Conservation (phyloP, 1,140 invertebrate species). For the Drosophila parabipectinata region DNA sequence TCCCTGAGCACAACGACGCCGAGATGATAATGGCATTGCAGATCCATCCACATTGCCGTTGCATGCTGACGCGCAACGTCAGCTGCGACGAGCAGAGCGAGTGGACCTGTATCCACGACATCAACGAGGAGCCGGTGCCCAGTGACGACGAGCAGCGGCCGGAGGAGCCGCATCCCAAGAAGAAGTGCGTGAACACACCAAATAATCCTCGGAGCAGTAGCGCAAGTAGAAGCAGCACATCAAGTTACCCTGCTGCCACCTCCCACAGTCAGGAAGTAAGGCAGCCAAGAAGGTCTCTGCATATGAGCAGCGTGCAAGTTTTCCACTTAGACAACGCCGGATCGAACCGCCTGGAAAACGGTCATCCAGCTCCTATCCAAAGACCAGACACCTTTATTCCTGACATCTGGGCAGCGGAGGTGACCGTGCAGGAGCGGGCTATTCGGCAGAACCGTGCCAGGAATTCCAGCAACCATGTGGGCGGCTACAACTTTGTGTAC, state of each 20-base stretch:
- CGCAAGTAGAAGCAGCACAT: background rate
- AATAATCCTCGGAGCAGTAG: background rate
- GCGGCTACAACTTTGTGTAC: conserved; percentile 80
- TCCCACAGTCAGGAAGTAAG: conserved; percentile 9
- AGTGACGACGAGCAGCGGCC: conserved; percentile 43
- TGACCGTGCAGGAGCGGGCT: conserved; percentile 78
- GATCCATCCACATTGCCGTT: conserved; percentile 96
- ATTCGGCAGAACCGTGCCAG: conserved; percentile 65
- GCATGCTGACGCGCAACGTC: conserved; percentile 93
- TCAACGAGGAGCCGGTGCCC: conserved; percentile 84
- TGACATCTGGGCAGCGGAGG: conserved; percentile 83
- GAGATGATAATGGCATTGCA: conserved; percentile 94
- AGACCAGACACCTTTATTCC: conserved; percentile 67
- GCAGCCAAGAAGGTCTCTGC: conserved; percentile 19
- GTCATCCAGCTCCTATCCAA: background rate
- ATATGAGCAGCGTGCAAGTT: conserved; percentile 33
- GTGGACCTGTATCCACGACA: conserved; percentile 97
- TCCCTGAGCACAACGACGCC: conserved; percentile 93
- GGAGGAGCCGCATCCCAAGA: conserved; percentile 75
- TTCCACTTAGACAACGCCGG: conserved; percentile 37
- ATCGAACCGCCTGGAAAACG: conserved; percentile 2
- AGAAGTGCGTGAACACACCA: conserved; percentile 65
- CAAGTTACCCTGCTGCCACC: background rate
- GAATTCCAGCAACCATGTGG: conserved; percentile 54
- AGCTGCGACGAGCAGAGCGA: conserved; percentile 93